phyloP scores from a whole-genome alignment of 1,140 invertebrate species.

The Subanguina moxae region DNA sequence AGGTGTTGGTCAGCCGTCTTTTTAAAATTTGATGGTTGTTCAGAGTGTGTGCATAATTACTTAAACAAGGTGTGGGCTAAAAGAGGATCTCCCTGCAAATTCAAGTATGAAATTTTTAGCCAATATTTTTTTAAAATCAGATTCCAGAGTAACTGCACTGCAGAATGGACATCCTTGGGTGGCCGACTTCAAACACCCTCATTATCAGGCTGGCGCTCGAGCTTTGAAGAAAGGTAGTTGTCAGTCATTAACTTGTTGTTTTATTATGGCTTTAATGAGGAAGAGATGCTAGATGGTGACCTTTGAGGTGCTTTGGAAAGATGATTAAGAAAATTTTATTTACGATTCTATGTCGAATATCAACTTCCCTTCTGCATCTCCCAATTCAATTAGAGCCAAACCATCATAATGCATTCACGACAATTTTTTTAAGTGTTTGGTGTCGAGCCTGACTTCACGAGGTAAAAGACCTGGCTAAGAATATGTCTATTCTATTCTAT shows the following conservation, averaged over 20 bases:
- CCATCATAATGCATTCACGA: too few relatives aligned
- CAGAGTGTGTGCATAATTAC: slow-evolving; percentile 25
- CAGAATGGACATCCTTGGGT: slow-evolving; percentile 85
- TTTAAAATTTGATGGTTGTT: too few relatives aligned
- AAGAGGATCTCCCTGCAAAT: slow-evolving; percentile 34
- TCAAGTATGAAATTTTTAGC: slow-evolving; percentile 6
- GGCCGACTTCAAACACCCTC: slow-evolving; percentile 81
- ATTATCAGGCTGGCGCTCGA: slow-evolving; percentile 79
- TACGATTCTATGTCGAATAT: too few relatives aligned
- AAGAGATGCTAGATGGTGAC: too few relatives aligned
- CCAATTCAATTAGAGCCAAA: too few relatives aligned
- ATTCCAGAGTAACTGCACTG: slow-evolving; percentile 62
- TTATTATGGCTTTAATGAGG: too few relatives aligned
- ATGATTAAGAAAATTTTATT: too few relatives aligned
- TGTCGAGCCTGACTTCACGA: slow-evolving; percentile 81
- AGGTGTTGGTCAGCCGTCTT: too few relatives aligned
- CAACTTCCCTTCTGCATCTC: too few relatives aligned
- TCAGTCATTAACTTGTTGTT: too few relatives aligned
- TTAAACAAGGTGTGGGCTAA: slow-evolving; percentile 34
- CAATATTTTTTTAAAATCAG: slow-evolving; percentile 16
- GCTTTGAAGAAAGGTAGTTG: slow-evolving; percentile 72
- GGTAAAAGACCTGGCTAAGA: neutral
- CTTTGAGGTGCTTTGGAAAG: too few relatives aligned
- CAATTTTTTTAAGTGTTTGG: slow-evolving; percentile 70
- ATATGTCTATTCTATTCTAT: neutral